Base-by-base conservation (phyloP, 2,888 invertebrate genomes). In the Campaea margaritaria region DNA sequence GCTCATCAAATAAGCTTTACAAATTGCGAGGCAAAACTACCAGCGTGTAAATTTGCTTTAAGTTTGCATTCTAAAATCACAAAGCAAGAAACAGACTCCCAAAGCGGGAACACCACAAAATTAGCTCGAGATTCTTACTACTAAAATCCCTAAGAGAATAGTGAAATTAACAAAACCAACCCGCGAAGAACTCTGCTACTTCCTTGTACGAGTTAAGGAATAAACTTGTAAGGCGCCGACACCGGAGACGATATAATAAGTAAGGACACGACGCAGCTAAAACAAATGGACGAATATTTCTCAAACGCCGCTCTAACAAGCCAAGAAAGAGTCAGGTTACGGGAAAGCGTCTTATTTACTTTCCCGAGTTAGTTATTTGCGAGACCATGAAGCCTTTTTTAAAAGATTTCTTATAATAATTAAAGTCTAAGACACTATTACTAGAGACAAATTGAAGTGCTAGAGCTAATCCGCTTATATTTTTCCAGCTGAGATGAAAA, bases 251-350 rank as follows among this genome's bases (percentile, higher is more conserved):
- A 47, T 27, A 44, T 58, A 51, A 46, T 51, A 59, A 58, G 47
- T 47, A 58, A 41, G 41, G 41, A 46, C 13, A 21, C 11, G 12
- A 46, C 10, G 21, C 36, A 61, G 51, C 55, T 48, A 43, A 58
- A 60, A 68, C 65, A 64, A 68, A 68, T 68, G 67, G 57, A 49
- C 8, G 55, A 48, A 62, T 59, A 67, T 67, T 55, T 59, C 63
- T 68, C 63, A 62, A 47, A 42, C 62, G 38, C 21, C 62, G 9
- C 47, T 36, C 31, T 58, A 65, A 62, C 58, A 56, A 65, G 62
- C 27, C 38, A 14, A 42, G 39, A 36, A n/a, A 14, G 59, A 43
- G 54, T 62, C 49, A 9, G 45, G 42, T 65, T 63, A 44, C 66
- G 15, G 27, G n/a, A 47, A 16, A 13, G 11, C 21, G 38, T 47